phyloP scores from a whole-genome alignment of 2,113 vertebrate species.

The Grammatotria lemairii region DNA sequence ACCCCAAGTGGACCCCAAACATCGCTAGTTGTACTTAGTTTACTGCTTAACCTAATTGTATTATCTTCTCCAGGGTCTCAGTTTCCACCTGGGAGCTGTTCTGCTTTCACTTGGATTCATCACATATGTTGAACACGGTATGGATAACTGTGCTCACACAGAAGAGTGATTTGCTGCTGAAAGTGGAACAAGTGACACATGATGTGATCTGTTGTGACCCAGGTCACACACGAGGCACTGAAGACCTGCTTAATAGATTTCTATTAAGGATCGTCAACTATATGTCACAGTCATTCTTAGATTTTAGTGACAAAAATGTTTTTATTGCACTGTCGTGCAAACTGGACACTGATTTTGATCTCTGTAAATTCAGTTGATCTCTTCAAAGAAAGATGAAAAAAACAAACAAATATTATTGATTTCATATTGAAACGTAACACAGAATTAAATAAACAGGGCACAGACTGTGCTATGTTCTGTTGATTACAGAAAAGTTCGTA shows the following conservation, averaged over 20 bases:
- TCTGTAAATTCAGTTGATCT: background rate
- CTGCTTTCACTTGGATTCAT: slow-evolving; percentile 84
- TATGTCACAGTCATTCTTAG: background rate
- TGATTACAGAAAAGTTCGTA: background rate
- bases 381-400: background rate
- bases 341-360: background rate
- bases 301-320: background rate
- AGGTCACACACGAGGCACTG: background rate
- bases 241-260: background rate
- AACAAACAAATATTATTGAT: background rate
- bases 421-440: background rate
- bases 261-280: background rate
- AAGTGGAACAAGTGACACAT: background rate
- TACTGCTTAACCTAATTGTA: background rate
- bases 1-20: background rate
- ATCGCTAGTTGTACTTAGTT: background rate
- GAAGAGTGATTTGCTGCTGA: background rate
- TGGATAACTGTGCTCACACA: background rate
- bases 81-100: slow-evolving; percentile 85
- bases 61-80: slow-evolving; percentile 75
- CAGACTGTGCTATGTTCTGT: background rate
- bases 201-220: background rate
- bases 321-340: background rate
- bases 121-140: slow-evolving; percentile 88
- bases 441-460: background rate